A percentile compares a stretch with the other conserved stretches of the same genome.
phyloP scores from a whole-genome alignment of 2,888 invertebrate species.

The Megastigmus dorsalis region DNA sequence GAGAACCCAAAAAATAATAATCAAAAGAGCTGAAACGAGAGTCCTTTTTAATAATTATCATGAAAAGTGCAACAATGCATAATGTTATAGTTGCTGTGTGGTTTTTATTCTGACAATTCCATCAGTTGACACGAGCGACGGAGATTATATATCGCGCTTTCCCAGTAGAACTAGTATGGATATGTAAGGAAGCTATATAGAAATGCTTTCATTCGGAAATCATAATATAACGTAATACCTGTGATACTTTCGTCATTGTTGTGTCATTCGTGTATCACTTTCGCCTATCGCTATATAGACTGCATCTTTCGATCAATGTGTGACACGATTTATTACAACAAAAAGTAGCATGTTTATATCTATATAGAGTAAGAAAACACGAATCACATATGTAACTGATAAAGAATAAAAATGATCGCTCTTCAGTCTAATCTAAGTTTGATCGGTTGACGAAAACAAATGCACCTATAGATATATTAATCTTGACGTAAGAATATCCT shows the following conservation, averaged over 20 bases:
- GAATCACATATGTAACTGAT: no score
- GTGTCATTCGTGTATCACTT: conserved; percentile 3
- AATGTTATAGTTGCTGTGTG: neutral
- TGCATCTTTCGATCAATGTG: neutral
- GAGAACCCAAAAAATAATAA: no score
- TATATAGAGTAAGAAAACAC: neutral
- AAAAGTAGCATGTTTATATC: neutral
- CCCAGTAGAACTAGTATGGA: no score
- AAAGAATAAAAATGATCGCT: no score
- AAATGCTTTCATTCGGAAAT: conserved; percentile 5
- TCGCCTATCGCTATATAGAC: neutral
- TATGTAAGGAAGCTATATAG: neutral
- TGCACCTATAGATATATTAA: no score
- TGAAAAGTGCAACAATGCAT: neutral
- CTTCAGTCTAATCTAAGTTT: no score
- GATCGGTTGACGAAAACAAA: no score
- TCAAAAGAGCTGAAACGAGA: no score
- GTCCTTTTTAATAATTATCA: no score
- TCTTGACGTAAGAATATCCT: no score
- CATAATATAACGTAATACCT: neutral
- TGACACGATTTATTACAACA: no score
- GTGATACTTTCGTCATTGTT: conserved; percentile 10
- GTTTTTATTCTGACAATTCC: no score
- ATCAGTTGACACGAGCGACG: neutral
- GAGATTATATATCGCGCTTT: neutral